phyloP scores from a whole-genome alignment of 2,113 vertebrate genomes.

The Chamaetylas fuelleborni region DNA sequence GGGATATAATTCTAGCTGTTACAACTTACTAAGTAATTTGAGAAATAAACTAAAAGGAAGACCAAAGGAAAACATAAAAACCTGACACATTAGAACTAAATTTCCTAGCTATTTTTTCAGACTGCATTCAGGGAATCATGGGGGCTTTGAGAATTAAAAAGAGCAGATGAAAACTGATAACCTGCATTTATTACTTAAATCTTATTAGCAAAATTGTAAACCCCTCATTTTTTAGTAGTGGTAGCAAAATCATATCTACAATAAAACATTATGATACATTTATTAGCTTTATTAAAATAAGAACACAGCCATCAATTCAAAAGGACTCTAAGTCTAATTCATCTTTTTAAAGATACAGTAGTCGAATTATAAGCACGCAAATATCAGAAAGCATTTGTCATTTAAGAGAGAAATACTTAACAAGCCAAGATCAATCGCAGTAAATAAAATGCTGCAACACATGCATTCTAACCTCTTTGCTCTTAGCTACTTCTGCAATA shows the following conservation, averaged over 20 bases:
- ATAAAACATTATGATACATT: background rate
- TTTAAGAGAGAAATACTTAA: background rate
- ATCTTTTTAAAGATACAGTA: background rate
- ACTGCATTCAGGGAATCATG: background rate
- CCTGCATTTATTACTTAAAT: background rate
- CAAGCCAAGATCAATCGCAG: background rate
- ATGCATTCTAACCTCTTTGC: conserved; percentile 87
- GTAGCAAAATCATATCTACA: background rate
- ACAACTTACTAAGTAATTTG: background rate
- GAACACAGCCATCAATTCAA: background rate
- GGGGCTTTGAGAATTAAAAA: background rate
- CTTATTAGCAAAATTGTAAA: background rate
- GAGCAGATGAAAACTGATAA: background rate
- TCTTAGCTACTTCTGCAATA: conserved; percentile 95
- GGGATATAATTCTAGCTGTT: conserved; percentile 7
- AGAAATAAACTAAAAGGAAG: conserved; percentile 11
- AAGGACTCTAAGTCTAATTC: background rate
- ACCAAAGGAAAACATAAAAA: conserved; percentile 1
- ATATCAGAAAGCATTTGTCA: background rate
- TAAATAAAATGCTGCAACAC: background rate
- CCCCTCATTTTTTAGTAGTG: background rate
- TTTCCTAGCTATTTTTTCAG: background rate
- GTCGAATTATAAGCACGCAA: background rate
- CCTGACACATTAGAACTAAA: background rate
- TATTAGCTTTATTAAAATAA: background rate